Conservation (phyloP, 2,113 vertebrate species). For the Oreocharis arfaki region DNA sequence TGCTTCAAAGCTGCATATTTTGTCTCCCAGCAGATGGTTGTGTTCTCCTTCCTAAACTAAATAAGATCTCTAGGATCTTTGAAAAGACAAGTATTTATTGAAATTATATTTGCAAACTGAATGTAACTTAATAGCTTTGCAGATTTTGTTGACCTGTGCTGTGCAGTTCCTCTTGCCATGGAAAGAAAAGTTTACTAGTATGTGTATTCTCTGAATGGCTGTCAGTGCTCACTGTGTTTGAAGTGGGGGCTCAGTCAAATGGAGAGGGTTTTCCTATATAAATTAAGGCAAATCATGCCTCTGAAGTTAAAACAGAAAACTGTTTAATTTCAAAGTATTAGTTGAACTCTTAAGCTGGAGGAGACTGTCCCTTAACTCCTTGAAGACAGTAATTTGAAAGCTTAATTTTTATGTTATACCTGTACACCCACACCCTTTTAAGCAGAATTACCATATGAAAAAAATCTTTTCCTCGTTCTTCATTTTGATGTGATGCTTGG, state of each 20-base stretch:
- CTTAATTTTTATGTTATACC: not conserved
- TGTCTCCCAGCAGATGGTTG: constrained; percentile 53
- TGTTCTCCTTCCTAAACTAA: constrained; percentile 56
- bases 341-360: not conserved
- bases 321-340: not conserved
- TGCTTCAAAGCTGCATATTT: constrained; percentile 58
- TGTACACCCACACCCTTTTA: not conserved
- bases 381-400: not conserved
- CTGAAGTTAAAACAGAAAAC: not conserved
- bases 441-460: not conserved
- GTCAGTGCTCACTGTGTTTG: not conserved
- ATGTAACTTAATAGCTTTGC: constrained; percentile 49
- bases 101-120: constrained; percentile 50
- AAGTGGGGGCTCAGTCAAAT: not conserved
- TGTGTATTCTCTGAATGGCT: not conserved
- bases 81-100: constrained; percentile 66
- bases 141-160: constrained; percentile 29
- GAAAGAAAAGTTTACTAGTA: not conserved
- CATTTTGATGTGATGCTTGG: not conserved
- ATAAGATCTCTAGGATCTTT: constrained; percentile 39
- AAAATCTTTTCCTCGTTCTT: not conserved
- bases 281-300: not conserved
- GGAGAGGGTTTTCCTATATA: not conserved
- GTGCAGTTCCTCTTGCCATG: not conserved
- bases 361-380: not conserved